These are phyloP conservation scores for Enteromius thamalakanensis DNA, from an alignment of 2,797 vertebrate species.

Conservation along the genomic window DNA sequence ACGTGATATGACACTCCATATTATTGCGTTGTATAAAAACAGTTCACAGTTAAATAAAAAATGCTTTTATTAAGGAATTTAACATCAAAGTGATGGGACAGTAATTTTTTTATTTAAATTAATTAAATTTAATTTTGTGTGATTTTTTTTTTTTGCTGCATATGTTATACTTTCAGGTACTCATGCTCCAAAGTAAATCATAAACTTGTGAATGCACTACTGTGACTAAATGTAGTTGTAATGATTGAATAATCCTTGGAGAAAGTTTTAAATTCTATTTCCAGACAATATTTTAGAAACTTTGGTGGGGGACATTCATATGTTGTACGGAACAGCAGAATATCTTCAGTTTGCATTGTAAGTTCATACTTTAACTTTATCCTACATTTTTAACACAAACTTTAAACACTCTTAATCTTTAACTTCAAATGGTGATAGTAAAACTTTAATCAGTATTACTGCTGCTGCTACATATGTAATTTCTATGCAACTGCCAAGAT, in stretches of 20 bases:
- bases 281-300: neutral
- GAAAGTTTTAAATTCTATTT: neutral
- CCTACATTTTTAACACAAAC: neutral
- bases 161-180: neutral
- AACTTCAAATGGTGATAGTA: neutral
- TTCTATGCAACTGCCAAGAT: neutral
- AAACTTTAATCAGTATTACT: neutral
- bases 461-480: neutral
- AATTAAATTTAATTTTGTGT: neutral
- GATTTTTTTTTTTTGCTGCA: neutral
- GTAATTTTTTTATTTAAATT: neutral
- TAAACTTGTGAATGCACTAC: neutral
- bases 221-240: too few relatives aligned
- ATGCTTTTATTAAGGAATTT: neutral
- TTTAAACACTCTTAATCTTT: neutral
- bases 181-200: neutral
- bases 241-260: too few relatives aligned
- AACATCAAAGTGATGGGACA: neutral
- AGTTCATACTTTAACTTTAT: neutral
- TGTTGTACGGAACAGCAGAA: neutral
- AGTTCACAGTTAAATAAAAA: neutral
- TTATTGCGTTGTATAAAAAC: neutral
- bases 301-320: neutral
- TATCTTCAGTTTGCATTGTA: neutral
- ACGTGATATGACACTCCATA: neutral